Evolutionary conservation across 2,888 invertebrate species (phyloP), one percentile per base, ranked within the genome.

Genomic region (Eupithecia pulchellata): DNA sequence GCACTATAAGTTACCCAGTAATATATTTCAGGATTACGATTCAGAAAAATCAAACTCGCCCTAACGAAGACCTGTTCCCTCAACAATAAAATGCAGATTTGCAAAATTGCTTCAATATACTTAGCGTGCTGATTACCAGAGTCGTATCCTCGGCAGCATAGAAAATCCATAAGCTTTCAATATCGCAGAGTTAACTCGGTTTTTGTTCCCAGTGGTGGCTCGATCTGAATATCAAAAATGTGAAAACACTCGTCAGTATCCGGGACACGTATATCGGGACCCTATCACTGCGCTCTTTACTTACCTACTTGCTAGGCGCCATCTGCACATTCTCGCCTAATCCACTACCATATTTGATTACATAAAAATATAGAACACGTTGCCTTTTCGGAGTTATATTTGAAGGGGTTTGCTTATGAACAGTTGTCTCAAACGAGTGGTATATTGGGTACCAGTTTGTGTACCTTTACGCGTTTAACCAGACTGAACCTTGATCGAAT

Each of bases 141-240:
- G 82, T 81, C 81, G 86, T 88, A 88, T 85, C 86, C 86, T 83
- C 85, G 85, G 86, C 85, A 90, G 89, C 89, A 92, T 91, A 88
- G 90, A 90, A 91, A 93, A 92, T 91, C 93, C 90, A 93, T 93
- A 94, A 93, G 90, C 91, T 93, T 93, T 93, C 93, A 94, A 94
- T 94, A 93, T 92, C 88, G 88, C 82, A 84, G 86, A 91, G 91
- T 91, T 92, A 92, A 91, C 92, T 90, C 85, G 88, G 91, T 92
- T 92, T 92, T 93, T 92, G 93, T 93, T 93, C 92, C 89, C 91
- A 89, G 87, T 89, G 89, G 90, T 84, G 85, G 87, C 91, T 85
- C 85, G 89, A 93, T 93, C 93, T 93, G 93, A 94, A 94, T 94
- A 93, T 93, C 93, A 93, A 94, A 92, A 93, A 90, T 91, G 89